A percentile compares a stretch with the other conserved stretches of the same genome.
Conservation (phyloP, 2,113 vertebrate genomes). For the Engystomops pustulosus region DNA sequence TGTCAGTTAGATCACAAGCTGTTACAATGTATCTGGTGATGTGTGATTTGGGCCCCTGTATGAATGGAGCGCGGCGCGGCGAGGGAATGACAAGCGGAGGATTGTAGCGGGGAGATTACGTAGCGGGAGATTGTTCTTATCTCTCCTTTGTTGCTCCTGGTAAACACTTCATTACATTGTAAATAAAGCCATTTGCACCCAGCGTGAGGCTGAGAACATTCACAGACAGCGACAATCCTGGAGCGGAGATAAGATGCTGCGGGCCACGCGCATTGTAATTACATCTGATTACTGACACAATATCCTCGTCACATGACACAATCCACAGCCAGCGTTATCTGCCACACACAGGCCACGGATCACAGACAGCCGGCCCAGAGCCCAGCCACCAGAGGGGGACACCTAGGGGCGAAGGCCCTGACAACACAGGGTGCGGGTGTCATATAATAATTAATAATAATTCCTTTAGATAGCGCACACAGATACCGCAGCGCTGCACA, state of each 20-base stretch:
- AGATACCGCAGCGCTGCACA: too few relatives aligned
- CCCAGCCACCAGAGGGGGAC: too few relatives aligned
- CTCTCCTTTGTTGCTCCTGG: constrained; percentile 50
- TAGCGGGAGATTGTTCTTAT: neutral
- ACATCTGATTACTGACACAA: constrained; percentile 47
- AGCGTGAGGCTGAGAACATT: constrained; percentile 34
- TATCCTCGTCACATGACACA: neutral
- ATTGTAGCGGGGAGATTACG: constrained; percentile 2
- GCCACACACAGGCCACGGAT: neutral
- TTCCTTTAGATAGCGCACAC: too few relatives aligned
- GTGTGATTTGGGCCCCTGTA: too few relatives aligned
- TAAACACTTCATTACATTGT: constrained; percentile 57
- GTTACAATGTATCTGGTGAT: too few relatives aligned
- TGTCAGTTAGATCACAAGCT: too few relatives aligned
- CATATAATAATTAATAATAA: too few relatives aligned
- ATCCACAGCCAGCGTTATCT: neutral
- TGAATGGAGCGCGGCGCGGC: too few relatives aligned
- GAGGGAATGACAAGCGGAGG: neutral
- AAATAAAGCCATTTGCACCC: constrained; percentile 51
- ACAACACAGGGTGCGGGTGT: too few relatives aligned
- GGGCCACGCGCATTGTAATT: constrained; percentile 34
- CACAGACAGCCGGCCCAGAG: too few relatives aligned
- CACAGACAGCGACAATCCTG: constrained; percentile 35
- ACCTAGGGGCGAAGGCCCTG: too few relatives aligned
- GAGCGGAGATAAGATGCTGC: constrained; percentile 43